These are phyloP conservation scores for Euphonia xanthogaster DNA, from an alignment of 2,797 vertebrate genomes.

Conservation along the genomic window DNA sequence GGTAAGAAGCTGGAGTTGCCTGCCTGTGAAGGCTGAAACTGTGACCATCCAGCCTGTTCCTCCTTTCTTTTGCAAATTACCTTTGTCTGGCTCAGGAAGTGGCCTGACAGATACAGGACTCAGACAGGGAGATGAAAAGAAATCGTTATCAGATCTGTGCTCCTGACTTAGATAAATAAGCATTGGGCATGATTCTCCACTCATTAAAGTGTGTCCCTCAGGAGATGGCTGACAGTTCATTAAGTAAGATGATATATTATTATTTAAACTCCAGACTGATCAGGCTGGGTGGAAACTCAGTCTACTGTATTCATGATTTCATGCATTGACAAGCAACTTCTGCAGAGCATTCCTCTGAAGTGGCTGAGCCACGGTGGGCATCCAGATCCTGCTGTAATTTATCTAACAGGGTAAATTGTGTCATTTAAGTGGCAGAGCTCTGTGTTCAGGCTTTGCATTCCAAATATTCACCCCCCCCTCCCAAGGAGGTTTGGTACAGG, in stretches of 20 bases:
- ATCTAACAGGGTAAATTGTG: background rate
- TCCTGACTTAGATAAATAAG: constrained; percentile 67
- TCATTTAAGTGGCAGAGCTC: background rate
- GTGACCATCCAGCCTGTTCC: constrained; percentile 9
- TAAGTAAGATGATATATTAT: constrained; percentile 63
- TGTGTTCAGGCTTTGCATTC: background rate
- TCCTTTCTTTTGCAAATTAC: constrained; percentile 42
- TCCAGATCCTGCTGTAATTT: background rate
- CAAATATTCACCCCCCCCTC: background rate
- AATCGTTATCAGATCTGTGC: constrained; percentile 32
- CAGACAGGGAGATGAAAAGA: constrained; percentile 15
- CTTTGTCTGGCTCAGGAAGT: constrained; percentile 27
- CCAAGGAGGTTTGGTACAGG: background rate
- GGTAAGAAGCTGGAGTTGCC: background rate
- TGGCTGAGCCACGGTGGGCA: background rate
- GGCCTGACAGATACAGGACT: background rate
- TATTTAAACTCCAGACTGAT: constrained; percentile 56
- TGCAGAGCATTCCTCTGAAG: background rate
- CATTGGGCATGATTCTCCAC: constrained; percentile 41
- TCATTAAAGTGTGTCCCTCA: constrained; percentile 62
- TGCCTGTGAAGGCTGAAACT: background rate
- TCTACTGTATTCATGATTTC: constrained; percentile 19
- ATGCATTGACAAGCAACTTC: constrained; percentile 11
- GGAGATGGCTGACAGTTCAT: constrained; percentile 66
- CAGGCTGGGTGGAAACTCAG: constrained; percentile 27